Evolutionary conservation across 2,113 vertebrate species (phyloP), one percentile per base, ranked within the genome.

Genomic region (Echinops telfairi): DNA sequence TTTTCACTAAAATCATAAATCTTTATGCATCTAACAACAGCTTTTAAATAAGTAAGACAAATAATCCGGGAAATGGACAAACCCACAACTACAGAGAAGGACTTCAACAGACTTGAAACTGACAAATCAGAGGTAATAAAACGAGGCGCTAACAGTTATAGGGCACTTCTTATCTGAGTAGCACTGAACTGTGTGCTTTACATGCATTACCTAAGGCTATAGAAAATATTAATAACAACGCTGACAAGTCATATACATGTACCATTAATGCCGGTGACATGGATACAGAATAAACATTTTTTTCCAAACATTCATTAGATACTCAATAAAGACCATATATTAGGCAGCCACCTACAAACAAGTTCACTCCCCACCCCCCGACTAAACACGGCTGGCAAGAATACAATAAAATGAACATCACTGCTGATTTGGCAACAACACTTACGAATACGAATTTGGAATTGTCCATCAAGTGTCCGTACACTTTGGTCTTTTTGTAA

Each of bases 181-280:
- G 89, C 91, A 89, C 77, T 68, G 82, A 83, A 68, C 43, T 75
- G 36, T 12, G 77, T 76, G 25, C 78, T 94, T 79, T 47, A 75
- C 96, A 96, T 97, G 96, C 94, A 87, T 79, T 84, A 89, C 27
- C 93, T 97, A 95, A 89, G 29, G 78, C 87, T 95, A 92, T 0
- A 40, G 91, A 82, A 90, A 96, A 88, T 76, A 64, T 91, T 53
- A 86, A 22, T 25, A 84, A 83, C 25, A 87, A 83, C 25, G n/a
- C 11, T 27, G 64, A 90, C 88, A 33, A 70, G 90, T 80, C 92
- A 76, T 47, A 73, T 33, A 87, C 68, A 93, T 25, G 4, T 53
- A 91, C 88, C 75, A 88, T 83, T 85, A 92, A 88, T 85, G 92
- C 58, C 47, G 53, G 40, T 83, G 76, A 79, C 75, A 47, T 40